Percentiles rank a stretch among this genome's conserved stretches.
Evolutionary conservation across 2,797 vertebrate genomes (phyloP).

Genomic region (Dendrocincla fuliginosa): DNA sequence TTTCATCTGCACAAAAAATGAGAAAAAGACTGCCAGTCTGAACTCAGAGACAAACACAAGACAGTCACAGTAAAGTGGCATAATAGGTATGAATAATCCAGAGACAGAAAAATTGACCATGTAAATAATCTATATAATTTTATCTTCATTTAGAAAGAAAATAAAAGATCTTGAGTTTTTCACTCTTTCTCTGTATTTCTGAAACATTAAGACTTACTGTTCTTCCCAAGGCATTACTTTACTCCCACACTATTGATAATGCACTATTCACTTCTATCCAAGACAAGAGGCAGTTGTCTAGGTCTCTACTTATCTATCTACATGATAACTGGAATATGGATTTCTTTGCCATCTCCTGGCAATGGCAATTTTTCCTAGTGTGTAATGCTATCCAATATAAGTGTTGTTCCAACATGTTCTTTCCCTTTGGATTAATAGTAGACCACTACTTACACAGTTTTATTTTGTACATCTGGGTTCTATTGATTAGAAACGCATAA

Average conservation of each 20-base stretch:
- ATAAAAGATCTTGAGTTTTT: neutral
- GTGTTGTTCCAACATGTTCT: neutral
- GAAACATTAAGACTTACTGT: neutral
- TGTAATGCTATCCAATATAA: neutral
- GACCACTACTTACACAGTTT: neutral
- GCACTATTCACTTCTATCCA: neutral
- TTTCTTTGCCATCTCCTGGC: neutral
- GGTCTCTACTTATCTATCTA: neutral
- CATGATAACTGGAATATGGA: neutral
- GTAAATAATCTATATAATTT: neutral
- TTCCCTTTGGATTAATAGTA: neutral
- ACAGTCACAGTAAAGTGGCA: neutral
- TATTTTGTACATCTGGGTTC: neutral
- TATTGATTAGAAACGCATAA: neutral
- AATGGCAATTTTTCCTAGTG: neutral
- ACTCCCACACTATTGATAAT: neutral
- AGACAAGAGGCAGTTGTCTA: neutral
- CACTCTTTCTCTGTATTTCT: neutral
- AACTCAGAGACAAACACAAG: neutral
- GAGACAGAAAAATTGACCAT: neutral
- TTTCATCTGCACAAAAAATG: neutral
- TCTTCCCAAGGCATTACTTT: neutral
- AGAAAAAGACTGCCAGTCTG: neutral
- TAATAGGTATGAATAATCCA: neutral
- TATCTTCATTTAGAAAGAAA: neutral